These are phyloP conservation scores for human (Homo sapiens) DNA, from an alignment of 2,113 vertebrate genomes.

Conservation along the genomic window DNA sequence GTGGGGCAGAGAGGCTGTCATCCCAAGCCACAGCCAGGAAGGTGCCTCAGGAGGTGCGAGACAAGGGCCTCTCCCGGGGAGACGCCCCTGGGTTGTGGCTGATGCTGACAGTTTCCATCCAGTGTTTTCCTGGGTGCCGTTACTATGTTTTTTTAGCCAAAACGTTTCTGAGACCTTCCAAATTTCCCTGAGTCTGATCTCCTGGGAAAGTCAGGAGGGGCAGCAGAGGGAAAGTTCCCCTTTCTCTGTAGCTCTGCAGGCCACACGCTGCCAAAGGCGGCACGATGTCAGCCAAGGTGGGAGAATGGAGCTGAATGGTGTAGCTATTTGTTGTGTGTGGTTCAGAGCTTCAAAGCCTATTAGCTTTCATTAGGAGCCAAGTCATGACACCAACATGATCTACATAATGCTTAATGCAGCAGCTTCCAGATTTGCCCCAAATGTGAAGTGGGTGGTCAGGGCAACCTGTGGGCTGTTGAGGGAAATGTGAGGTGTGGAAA, in stretches of 20 bases:
- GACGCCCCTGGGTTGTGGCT: background rate
- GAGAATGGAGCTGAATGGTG: background rate
- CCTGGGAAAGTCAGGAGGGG: background rate
- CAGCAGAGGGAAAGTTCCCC: background rate
- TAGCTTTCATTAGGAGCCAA: conserved; percentile 22
- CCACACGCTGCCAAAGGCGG: background rate
- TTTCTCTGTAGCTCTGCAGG: background rate
- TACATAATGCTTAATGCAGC: background rate
- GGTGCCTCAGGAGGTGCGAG: fast-evolving
- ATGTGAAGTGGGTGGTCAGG: background rate
- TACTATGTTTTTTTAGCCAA: background rate
- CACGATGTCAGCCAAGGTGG: background rate
- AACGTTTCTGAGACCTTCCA: background rate
- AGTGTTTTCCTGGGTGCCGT: background rate
- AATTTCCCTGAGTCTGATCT: background rate
- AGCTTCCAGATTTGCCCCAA: background rate
- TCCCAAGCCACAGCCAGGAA: background rate
- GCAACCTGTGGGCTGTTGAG: background rate
- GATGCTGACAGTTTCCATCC: fast-evolving
- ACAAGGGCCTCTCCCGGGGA: background rate
- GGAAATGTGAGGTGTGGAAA: background rate
- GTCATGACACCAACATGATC: background rate
- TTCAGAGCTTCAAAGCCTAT: conserved; percentile 32
- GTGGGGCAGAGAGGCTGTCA: no score
- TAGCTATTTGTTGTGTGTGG: background rate